Base-by-base conservation (phyloP, 2,797 vertebrate species). In the Cynopterus sphinx region DNA sequence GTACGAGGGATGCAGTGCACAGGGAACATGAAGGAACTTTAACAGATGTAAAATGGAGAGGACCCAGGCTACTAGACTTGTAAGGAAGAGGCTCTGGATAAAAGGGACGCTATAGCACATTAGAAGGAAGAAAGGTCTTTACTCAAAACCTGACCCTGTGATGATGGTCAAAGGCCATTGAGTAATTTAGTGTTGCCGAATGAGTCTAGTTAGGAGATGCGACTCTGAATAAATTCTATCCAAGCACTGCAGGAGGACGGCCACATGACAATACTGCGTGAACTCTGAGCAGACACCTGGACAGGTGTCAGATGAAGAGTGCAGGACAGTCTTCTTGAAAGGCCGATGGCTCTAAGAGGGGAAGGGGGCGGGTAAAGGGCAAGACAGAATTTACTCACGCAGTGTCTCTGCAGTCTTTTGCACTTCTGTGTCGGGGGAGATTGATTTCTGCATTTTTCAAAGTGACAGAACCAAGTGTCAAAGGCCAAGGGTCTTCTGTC, bases 311-410 rank as follows among this genome's bases (percentile, higher is more conserved):
- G 9, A 39, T 9, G 3, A 49, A 55, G 13, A 22, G 19, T 21
- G 5, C 33, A 67, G 31, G 26, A 16, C 15, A 24, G 13, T 49
- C 53, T 51, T 41, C 79, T 67, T 65, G 39, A 49, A 59, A 28
- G 39, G 31, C 49, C 49, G 4, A 19, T 24, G 17, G 3, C 28
- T 79, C 0, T 39, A 39, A 31, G 22, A 0, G 16, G 51, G 36
- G 1, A 5, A 7, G 6, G 16, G 17, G 1, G 9, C 36, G 22
- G 6, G n/a, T 53, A 46, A n/a, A 28, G 5, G 17, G 1, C 51
- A 71, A 87, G 65, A 65, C 41, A 86, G 28, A 57, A 89, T 82
- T 82, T n/a, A 10, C 9, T 65, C 39, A 39, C 10, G 87, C 51
- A 41, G 13, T 61, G 63, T 71, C n/a, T 59, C 63, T 70, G 28